Percentiles rank a stretch among this genome's conserved stretches.
Evolutionary conservation across 1,140 invertebrate species (phyloP).

Genomic region (Eulimnadia texana): DNA sequence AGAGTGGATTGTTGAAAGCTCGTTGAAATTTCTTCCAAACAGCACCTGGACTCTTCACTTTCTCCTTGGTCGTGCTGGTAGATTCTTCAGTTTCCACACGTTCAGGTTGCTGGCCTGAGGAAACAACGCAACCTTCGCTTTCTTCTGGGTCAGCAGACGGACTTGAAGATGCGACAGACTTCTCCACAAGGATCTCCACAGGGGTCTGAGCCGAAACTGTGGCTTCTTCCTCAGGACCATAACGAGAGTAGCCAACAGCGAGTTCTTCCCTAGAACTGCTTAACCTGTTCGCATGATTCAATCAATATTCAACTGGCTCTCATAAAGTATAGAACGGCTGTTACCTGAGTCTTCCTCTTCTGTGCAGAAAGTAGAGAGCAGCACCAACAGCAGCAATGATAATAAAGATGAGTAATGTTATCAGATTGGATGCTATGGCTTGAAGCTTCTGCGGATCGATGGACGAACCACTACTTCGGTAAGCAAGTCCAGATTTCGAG

Average conservation of each 20-base stretch:
- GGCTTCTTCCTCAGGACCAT: not conserved
- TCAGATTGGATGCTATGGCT: not conserved
- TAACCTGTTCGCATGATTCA: not conserved
- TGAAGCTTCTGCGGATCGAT: not conserved
- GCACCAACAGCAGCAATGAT: not conserved
- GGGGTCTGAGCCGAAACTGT: not conserved
- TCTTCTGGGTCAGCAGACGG: too few species aligned
- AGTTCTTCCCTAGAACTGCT: not conserved
- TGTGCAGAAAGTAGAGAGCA: not conserved
- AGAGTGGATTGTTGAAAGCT: slow-evolving; percentile 2
- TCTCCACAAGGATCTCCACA: not conserved
- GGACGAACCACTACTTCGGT: not conserved
- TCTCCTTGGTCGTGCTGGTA: not conserved
- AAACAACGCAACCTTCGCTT: too few species aligned
- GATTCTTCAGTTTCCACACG: too few species aligned
- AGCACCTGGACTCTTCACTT: not conserved
- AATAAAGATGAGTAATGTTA: not conserved
- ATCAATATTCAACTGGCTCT: not conserved
- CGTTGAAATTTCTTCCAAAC: slow-evolving; percentile 8
- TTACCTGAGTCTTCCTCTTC: not conserved
- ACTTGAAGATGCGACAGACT: too few species aligned
- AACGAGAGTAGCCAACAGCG: not conserved
- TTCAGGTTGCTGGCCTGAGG: too few species aligned
- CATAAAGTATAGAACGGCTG: not conserved
- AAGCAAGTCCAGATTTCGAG: not conserved